Conservation (phyloP, 2,888 invertebrate genomes). For the Corythucha ciliata region DNA sequence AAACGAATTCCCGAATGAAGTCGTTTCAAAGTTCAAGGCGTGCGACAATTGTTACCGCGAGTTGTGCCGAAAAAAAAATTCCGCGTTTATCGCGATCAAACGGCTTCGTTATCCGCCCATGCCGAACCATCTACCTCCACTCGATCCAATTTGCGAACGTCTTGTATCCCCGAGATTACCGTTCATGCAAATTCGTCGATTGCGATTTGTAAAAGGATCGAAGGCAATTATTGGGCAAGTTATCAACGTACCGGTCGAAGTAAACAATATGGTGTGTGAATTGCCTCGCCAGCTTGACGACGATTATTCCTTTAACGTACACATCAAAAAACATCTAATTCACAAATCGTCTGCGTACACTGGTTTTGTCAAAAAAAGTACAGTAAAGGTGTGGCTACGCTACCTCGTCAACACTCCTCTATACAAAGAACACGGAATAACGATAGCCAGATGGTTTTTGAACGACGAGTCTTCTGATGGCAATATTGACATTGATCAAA, state of each 20-base stretch:
- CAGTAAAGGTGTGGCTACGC: constrained; percentile 4
- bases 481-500: constrained; percentile 3
- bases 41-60: constrained; percentile 7
- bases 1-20: constrained; percentile 4
- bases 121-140: background rate
- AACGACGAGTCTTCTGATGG: constrained; percentile 2
- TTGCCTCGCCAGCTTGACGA: constrained; percentile 39
- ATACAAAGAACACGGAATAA: constrained; percentile 9
- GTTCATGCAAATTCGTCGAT: background rate
- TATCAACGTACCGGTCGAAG: constrained; percentile 42
- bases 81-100: constrained; percentile 7
- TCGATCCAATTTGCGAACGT: background rate
- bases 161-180: background rate
- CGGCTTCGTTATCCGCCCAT: background rate
- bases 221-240: constrained; percentile 40
- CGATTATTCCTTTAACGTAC: constrained; percentile 39
- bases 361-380: constrained; percentile 19
- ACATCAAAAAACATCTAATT: no score
- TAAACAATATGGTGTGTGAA: constrained; percentile 38
- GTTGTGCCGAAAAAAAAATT: constrained; percentile 8
- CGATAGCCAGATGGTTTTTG: constrained; percentile 8
- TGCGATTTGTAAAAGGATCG: no score
- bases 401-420: constrained; percentile 13
- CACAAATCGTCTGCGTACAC: constrained; percentile 33
- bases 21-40: constrained; percentile 8